Evolutionary conservation across 2,888 invertebrate species (phyloP).

Genomic region (Caenorhabditis sp.): DNA sequence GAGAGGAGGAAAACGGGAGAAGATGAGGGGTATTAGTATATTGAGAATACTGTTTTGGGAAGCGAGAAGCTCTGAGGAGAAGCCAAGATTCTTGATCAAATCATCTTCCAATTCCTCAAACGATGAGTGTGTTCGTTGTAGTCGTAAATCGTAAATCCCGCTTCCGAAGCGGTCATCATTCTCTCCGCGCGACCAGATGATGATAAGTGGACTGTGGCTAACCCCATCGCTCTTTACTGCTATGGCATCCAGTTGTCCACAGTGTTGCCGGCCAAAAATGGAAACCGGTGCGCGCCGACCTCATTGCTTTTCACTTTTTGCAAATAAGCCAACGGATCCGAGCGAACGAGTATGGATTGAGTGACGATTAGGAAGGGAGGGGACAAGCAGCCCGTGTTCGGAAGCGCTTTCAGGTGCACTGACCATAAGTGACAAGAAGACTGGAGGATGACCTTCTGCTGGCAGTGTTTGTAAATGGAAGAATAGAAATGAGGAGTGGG

Average conservation of each 20-base stretch:
- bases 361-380: background rate
- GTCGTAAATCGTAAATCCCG: slow-evolving; percentile 28
- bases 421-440: slow-evolving; percentile 33
- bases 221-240: slow-evolving; percentile 13
- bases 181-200: background rate
- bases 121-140: background rate
- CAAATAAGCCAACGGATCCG: slow-evolving; percentile 38
- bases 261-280: slow-evolving; percentile 16
- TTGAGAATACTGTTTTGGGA: background rate
- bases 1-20: background rate
- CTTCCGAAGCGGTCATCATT: background rate
- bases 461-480: slow-evolving; percentile 36
- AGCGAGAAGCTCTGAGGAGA: background rate
- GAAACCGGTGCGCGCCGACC: slow-evolving; percentile 39
- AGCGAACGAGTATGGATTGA: slow-evolving; percentile 24
- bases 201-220: slow-evolving; percentile 33
- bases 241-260: slow-evolving; percentile 37
- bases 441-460: slow-evolving; percentile 32
- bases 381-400: background rate
- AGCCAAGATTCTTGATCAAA: background rate
- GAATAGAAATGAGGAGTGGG: slow-evolving; percentile 4
- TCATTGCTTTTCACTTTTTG: slow-evolving; percentile 51
- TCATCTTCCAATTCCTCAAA: background rate
- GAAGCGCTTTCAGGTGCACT: slow-evolving; percentile 16
- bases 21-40: background rate